phyloP scores from a whole-genome alignment of 2,113 vertebrate genomes.

The Microcebus jonahi region DNA sequence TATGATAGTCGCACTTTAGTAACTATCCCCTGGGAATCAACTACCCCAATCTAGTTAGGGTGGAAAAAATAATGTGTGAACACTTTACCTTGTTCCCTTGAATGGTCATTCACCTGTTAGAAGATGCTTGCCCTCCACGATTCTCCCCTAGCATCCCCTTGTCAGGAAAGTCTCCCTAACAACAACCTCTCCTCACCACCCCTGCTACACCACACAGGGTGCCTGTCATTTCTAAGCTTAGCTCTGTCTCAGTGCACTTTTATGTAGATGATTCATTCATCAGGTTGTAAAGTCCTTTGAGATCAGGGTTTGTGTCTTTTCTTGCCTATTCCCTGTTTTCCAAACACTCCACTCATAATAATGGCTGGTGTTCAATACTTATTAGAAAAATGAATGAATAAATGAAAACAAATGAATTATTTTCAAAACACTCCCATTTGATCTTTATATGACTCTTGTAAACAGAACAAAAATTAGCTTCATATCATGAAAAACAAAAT shows the following conservation, averaged over 20 bases:
- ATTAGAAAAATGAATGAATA: background rate
- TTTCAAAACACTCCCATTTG: background rate
- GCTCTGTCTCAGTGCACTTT: background rate
- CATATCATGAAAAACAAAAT: background rate
- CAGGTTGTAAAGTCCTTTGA: background rate
- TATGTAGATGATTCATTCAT: background rate
- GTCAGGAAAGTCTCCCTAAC: background rate
- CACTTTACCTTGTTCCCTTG: background rate
- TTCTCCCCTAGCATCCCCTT: background rate
- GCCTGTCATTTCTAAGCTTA: background rate
- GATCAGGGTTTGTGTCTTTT: background rate
- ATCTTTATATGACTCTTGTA: background rate
- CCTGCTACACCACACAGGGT: background rate
- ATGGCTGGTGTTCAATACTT: background rate
- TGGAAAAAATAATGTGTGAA: background rate
- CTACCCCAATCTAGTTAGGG: background rate
- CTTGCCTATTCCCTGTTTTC: background rate
- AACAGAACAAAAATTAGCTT: background rate
- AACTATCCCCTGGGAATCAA: background rate
- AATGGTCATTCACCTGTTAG: background rate
- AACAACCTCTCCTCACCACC: fast-evolving
- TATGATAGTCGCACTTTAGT: background rate
- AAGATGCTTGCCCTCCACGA: background rate
- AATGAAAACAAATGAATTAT: background rate
- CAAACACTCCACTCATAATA: background rate